These are phyloP conservation scores for Sesia apiformis DNA, from an alignment of 2,888 invertebrate species.

Conservation along the genomic window DNA sequence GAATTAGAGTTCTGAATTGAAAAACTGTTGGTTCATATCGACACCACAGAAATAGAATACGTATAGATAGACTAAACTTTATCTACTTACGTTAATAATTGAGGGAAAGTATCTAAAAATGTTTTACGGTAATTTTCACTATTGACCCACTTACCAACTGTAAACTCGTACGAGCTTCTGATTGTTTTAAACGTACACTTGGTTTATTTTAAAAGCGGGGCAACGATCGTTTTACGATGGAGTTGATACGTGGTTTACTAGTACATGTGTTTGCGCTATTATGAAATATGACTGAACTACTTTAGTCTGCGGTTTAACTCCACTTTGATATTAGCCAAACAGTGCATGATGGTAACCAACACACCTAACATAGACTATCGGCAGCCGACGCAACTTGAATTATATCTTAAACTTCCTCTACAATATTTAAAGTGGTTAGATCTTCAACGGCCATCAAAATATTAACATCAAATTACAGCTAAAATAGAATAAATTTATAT, in stretches of 20 bases:
- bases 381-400: constrained; percentile 23
- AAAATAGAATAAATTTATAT: not conserved
- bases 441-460: not conserved
- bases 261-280: constrained; percentile 2
- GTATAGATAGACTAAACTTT: too few species aligned
- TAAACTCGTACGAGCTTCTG: not conserved
- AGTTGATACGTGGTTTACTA: not conserved
- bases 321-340: not conserved
- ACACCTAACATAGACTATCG: constrained; percentile 14
- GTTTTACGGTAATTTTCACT: not conserved
- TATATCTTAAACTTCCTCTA: not conserved
- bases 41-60: too few species aligned
- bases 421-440: not conserved
- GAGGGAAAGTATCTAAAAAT: too few species aligned
- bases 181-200: not conserved
- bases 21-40: too few species aligned
- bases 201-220: constrained; percentile 21
- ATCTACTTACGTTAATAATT: too few species aligned
- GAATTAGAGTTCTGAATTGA: not conserved
- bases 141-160: not conserved
- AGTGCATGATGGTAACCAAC: constrained; percentile 45
- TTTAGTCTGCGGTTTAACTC: constrained; percentile 1
- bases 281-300: constrained; percentile 10
- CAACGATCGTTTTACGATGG: constrained; percentile 16
- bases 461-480: too few species aligned